phyloP scores from a whole-genome alignment of 2,113 vertebrate species.

The Ciconia maguari region DNA sequence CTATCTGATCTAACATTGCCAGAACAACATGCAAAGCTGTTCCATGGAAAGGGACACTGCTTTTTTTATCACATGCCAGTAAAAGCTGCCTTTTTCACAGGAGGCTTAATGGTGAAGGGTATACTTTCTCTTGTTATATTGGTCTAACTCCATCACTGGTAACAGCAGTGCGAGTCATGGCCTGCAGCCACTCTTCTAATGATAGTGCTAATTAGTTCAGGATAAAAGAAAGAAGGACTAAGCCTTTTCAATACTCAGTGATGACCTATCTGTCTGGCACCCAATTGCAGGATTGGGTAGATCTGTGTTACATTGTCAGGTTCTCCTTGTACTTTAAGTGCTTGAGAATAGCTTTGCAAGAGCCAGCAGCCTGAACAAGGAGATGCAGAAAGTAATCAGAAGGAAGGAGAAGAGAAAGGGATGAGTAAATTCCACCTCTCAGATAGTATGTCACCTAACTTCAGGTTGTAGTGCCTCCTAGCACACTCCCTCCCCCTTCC shows the following conservation, averaged over 20 bases:
- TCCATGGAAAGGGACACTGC: neutral
- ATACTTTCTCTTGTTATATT: neutral
- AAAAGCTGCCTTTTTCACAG: neutral
- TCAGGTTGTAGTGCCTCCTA: neutral
- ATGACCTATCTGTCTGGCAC: neutral
- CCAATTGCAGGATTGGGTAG: neutral
- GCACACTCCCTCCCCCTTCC: neutral
- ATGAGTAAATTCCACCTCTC: neutral
- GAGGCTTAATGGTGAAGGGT: neutral
- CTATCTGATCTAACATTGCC: neutral
- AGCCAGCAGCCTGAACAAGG: neutral
- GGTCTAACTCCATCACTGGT: neutral
- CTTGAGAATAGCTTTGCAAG: neutral
- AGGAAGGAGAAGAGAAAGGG: neutral
- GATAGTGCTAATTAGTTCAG: neutral
- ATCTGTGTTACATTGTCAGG: neutral
- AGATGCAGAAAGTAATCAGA: neutral
- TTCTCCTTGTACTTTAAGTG: neutral
- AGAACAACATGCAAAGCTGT: neutral
- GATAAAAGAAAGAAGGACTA: neutral
- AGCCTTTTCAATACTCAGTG: neutral
- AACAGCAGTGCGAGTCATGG: neutral
- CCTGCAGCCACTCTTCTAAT: neutral
- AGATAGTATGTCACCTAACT: neutral
- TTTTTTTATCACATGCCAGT: neutral